Base-by-base conservation (phyloP, 2,888 invertebrate genomes). In the Melipona beecheii region DNA sequence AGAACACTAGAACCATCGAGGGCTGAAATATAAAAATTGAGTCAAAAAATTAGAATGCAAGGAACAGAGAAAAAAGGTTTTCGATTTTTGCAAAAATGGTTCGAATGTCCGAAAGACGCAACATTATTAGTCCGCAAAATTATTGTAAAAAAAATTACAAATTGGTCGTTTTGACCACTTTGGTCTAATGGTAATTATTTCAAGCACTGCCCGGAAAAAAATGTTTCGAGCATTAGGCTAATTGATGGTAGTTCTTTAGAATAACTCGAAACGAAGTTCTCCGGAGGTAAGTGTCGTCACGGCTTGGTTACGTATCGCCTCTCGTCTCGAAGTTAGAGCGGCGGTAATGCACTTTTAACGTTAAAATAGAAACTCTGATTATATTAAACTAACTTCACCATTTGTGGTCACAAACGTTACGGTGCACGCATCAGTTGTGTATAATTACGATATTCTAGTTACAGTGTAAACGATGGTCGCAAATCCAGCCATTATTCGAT, bases 331-430 rank as follows among this genome's bases (percentile, higher is more conserved):
- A 78, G 56, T 73, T 69, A 27, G 50, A 27, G 13, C 17, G 9
- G 24, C 49, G 52, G 64, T 58, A 78, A 78, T 73, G 56, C 50
- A 72, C 78, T 69, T 73, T 64, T 81, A 81, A 81, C 58, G 54
- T 52, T 60, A 64, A 52, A 73, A 4, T 78, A 49, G 49, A 64
- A 72, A 73, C 62, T 73, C 56, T 56, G 66, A 69, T 78, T 69
- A 73, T 15, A 9, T 43, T 43, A 56, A 69, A 69, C 68, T 62
- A 78, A 81, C 60, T 78, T 68, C 24, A 27, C 19, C 31, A 11
- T 49, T 27, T 43, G 36, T 56, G 27, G 27, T 27, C 27, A 56
- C 62, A 56, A 78, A 69, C 78, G 49, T 73, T 73, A 31, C 27
- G 27, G 1, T 27, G 27, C 27, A 27, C 43, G 73, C 17, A 50